These are phyloP conservation scores for Poecilia picta DNA, from an alignment of 2,797 vertebrate species.

Conservation along the genomic window DNA sequence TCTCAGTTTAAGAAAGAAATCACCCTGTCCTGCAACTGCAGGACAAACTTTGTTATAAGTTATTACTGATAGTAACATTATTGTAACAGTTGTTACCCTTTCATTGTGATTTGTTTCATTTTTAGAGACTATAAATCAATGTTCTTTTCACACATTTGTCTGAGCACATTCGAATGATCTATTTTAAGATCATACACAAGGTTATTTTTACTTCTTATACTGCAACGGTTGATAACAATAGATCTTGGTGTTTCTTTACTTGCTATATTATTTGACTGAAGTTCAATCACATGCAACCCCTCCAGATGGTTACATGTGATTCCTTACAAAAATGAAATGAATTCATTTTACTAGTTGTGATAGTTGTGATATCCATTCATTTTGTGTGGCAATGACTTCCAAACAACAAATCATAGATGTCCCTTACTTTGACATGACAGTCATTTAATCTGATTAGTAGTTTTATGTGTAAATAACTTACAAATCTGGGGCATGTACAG, in stretches of 20 bases:
- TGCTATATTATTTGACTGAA: background rate
- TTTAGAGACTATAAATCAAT: background rate
- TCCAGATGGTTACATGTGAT: background rate
- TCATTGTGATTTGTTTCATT: background rate
- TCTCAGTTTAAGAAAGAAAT: background rate
- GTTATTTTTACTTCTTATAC: background rate
- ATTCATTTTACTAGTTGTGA: background rate
- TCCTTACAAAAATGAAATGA: background rate
- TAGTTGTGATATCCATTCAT: background rate
- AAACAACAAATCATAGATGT: background rate
- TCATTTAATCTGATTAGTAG: background rate
- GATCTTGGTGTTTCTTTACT: conserved; percentile 36
- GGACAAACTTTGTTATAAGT: background rate
- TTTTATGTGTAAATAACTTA: background rate
- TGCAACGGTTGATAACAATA: background rate
- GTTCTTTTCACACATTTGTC: background rate
- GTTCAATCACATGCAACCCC: background rate
- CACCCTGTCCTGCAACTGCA: background rate
- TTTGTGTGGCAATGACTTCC: background rate
- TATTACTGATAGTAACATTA: background rate
- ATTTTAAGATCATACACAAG: conserved; percentile 11
- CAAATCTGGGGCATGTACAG: background rate
- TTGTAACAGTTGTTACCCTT: background rate
- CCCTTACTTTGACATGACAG: background rate
- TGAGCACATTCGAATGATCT: conserved; percentile 13